A percentile compares a stretch with the other conserved stretches of the same genome.
Conservation (phyloP, 2,113 vertebrate genomes). For the Aythya baeri region DNA sequence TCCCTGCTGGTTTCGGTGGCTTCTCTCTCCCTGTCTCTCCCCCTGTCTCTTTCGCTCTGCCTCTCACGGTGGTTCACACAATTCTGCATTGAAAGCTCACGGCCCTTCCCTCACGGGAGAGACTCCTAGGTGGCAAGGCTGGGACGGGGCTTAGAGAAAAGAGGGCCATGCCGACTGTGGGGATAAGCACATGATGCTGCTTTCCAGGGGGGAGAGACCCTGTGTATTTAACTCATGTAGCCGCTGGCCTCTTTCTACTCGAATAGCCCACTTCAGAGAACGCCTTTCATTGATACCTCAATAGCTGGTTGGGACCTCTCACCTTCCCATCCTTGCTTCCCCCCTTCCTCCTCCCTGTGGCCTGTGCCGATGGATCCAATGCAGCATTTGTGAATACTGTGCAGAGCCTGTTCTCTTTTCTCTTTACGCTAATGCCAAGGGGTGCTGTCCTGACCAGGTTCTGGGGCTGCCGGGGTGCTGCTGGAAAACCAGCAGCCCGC, state of each 20-base stretch:
- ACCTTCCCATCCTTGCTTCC: conserved; percentile 54
- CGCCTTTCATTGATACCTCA: not conserved
- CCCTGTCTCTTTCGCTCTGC: not conserved
- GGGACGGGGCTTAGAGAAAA: conserved; percentile 15
- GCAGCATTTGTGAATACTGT: conserved; percentile 74
- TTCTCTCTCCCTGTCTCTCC: not conserved
- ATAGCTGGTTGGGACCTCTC: conserved; percentile 16
- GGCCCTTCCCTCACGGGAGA: not conserved
- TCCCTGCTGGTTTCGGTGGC: conserved; percentile 48
- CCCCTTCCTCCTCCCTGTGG: conserved; percentile 46
- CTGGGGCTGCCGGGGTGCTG: conserved; percentile 24
- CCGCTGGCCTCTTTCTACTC: conserved; percentile 5
- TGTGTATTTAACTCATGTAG: not conserved
- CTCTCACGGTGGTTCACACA: conserved; percentile 49
- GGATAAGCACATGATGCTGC: not conserved
- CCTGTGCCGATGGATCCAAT: conserved; percentile 57
- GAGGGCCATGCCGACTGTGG: not conserved
- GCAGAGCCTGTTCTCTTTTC: conserved; percentile 70
- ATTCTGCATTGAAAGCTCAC: conserved; percentile 61
- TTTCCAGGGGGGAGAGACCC: conserved; percentile 29
- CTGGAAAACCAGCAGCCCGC: conserved; percentile 21
- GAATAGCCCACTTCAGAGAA: conserved; percentile 9
- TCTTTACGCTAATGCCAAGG: conserved; percentile 71
- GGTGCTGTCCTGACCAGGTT: conserved; percentile 40
- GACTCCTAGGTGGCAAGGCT: not conserved